These are phyloP conservation scores for Pelodytes ibericus DNA, from an alignment of 2,797 vertebrate genomes.

Conservation along the genomic window DNA sequence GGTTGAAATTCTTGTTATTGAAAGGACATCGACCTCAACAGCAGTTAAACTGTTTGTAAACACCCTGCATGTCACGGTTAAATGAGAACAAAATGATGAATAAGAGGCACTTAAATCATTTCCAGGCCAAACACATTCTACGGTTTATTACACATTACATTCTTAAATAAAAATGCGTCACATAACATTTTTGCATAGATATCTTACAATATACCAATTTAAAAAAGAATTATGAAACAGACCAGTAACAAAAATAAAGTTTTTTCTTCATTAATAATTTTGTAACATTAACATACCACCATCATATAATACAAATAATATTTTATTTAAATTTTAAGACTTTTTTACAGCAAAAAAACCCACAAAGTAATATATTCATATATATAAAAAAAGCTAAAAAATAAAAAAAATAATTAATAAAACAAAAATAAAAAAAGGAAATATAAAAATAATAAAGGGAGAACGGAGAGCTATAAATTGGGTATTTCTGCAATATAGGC, in stretches of 20 bases:
- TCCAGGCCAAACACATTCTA: conserved; percentile 92
- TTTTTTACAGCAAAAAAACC: conserved; percentile 96
- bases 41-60: background rate
- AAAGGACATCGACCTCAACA: background rate
- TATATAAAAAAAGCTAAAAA: conserved; percentile 75
- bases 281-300: conserved; percentile 98
- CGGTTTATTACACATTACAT: conserved; percentile 99
- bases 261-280: conserved; percentile 99
- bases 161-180: conserved; percentile 99
- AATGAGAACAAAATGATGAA: conserved; percentile 61
- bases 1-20: too few relatives aligned
- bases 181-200: conserved; percentile 99
- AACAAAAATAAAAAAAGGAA: conserved; percentile 74
- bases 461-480: conserved; percentile 83
- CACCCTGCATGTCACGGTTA: background rate
- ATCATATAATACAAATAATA: conserved; percentile 99
- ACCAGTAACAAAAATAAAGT: conserved; percentile 99
- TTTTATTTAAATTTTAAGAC: conserved; percentile 89
- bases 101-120: conserved; percentile 68
- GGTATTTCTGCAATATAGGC: conserved; percentile 83
- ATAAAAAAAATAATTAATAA: too few relatives aligned
- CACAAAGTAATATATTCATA: conserved; percentile 83
- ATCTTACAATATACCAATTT: conserved; percentile 99
- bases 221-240: conserved; percentile 99
- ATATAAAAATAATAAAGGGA: conserved; percentile 86